A percentile compares a stretch with the other conserved stretches of the same genome.
Conservation (phyloP, 2,888 invertebrate species). For the Sepiola atlantica region DNA sequence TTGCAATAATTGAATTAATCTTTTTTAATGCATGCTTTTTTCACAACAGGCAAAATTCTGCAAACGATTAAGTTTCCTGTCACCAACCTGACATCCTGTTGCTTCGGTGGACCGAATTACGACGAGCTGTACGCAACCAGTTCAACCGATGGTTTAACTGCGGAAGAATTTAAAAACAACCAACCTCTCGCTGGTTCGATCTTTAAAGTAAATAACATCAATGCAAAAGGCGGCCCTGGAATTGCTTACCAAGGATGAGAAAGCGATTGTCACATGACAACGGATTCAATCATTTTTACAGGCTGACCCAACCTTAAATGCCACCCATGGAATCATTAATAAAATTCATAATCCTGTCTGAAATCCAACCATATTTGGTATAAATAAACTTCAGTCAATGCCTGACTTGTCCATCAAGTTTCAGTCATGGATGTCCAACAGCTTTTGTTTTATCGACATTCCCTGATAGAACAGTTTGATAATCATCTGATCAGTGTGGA, state of each 20-base stretch:
- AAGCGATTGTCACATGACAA: background rate
- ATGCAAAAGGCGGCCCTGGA: conserved; percentile 65
- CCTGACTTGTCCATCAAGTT: no score
- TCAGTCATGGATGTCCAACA: no score
- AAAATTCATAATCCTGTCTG: no score
- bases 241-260: conserved; percentile 55
- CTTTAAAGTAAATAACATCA: conserved; percentile 70
- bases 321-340: no score
- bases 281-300: no score
- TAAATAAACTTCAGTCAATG: no score
- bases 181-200: conserved; percentile 70
- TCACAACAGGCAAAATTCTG: conserved; percentile 78
- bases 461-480: no score
- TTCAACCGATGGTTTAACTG: conserved; percentile 74
- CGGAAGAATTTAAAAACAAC: conserved; percentile 71
- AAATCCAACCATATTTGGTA: no score
- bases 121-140: conserved; percentile 84
- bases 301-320: no score
- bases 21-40: background rate
- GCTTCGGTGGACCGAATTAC: conserved; percentile 82
- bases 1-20: background rate
- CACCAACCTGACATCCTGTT: conserved; percentile 82
- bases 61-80: conserved; percentile 80
- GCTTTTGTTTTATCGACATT: no score
- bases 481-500: no score